phyloP scores from a whole-genome alignment of 2,113 vertebrate genomes.

The Xiphophorus couchianus region DNA sequence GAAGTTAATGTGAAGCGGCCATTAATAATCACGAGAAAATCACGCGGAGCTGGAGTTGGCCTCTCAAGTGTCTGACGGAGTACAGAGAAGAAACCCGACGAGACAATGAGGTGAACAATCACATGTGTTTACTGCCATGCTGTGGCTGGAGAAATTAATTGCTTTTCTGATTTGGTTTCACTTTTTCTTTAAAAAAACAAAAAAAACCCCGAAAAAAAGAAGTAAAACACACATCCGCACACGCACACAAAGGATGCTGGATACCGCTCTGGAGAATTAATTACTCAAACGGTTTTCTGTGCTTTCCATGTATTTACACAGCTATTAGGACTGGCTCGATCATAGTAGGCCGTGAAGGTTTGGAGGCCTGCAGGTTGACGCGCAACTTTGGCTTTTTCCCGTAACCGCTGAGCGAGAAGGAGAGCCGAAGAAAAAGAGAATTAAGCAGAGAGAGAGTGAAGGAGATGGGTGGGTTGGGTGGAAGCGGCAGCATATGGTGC shows the following conservation, averaged over 20 bases:
- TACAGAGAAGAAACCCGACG: slow-evolving; percentile 22
- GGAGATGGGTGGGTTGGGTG: slow-evolving; percentile 57
- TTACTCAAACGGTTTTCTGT: slow-evolving; percentile 46
- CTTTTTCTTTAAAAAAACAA: slow-evolving; percentile 9
- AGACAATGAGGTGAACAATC: slow-evolving; percentile 61
- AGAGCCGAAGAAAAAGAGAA: slow-evolving; percentile 51
- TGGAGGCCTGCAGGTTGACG: slow-evolving; percentile 69
- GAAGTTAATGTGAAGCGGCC: slow-evolving; percentile 71
- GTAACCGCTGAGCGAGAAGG: slow-evolving; percentile 47
- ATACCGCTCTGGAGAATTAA: slow-evolving; percentile 56
- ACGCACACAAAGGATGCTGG: neutral
- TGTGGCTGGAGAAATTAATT: slow-evolving; percentile 68
- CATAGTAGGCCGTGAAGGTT: neutral
- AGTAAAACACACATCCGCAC: slow-evolving; percentile 14
- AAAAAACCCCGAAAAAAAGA: no score
- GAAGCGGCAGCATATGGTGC: slow-evolving; percentile 78
- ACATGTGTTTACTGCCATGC: slow-evolving; percentile 63
- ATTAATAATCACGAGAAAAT: slow-evolving; percentile 78
- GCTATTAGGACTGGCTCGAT: slow-evolving; percentile 7
- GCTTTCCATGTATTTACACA: slow-evolving; percentile 42
- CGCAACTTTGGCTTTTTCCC: slow-evolving; percentile 77
- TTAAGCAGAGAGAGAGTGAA: slow-evolving; percentile 40
- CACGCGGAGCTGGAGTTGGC: slow-evolving; percentile 33
- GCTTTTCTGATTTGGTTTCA: slow-evolving; percentile 67
- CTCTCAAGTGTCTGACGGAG: slow-evolving; percentile 27